Percentiles rank a stretch among this genome's conserved stretches.
Evolutionary conservation across 1,140 invertebrate genomes (phyloP).

Genomic region (Asbolus verrucosus): DNA sequence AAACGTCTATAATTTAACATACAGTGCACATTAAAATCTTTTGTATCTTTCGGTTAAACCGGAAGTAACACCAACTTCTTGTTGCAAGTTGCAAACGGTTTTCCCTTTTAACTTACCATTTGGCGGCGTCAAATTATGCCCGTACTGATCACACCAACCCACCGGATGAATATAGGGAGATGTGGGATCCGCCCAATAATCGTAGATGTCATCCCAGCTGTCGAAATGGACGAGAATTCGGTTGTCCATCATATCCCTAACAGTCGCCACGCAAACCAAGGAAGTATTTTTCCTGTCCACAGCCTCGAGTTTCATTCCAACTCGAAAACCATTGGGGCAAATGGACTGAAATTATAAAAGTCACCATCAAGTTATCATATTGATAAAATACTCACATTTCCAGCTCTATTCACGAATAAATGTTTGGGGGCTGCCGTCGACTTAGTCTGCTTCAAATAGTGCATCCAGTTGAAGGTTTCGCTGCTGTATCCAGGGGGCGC

Average conservation of each 20-base stretch:
- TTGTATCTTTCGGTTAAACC: neutral
- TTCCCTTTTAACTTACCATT: slow-evolving; percentile 83
- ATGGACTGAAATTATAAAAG: slow-evolving; percentile 72
- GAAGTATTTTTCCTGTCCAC: slow-evolving; percentile 91
- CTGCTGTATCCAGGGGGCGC: slow-evolving; percentile 78
- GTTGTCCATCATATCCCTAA: slow-evolving; percentile 86
- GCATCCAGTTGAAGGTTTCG: slow-evolving; percentile 83
- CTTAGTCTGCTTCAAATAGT: slow-evolving; percentile 84
- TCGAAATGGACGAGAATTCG: slow-evolving; percentile 94
- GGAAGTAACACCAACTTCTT: neutral
- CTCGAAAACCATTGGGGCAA: slow-evolving; percentile 81
- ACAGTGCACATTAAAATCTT: no score
- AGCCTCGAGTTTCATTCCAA: slow-evolving; percentile 95
- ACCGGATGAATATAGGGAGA: slow-evolving; percentile 95
- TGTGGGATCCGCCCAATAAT: slow-evolving; percentile 91
- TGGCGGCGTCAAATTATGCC: slow-evolving; percentile 84
- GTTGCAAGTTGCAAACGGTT: no score
- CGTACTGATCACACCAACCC: slow-evolving; percentile 90
- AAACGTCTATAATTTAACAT: no score
- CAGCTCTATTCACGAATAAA: slow-evolving; percentile 76
- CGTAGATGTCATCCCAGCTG: slow-evolving; percentile 93
- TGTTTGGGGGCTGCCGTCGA: slow-evolving; percentile 82
- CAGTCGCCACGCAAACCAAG: slow-evolving; percentile 88
- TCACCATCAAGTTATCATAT: neutral
- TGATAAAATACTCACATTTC: slow-evolving; percentile 66